Evolutionary conservation across 2,888 invertebrate genomes (phyloP).

Genomic region (Bhutanitis thaidina): DNA sequence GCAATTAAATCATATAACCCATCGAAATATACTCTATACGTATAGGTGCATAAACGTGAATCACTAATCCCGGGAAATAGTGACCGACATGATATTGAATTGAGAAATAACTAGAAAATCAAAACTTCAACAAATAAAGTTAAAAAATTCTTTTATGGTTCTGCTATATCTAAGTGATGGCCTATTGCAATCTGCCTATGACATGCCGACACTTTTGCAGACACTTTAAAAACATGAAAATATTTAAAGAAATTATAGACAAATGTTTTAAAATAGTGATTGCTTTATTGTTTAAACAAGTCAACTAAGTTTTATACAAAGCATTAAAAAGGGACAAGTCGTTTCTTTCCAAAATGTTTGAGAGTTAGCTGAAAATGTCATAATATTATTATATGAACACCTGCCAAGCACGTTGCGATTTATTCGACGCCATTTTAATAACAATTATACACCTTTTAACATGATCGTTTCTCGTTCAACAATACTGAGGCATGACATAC

Average conservation of each 20-base stretch:
- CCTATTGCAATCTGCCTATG: too few relatives aligned
- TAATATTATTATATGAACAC: constrained; percentile 28
- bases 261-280: constrained; percentile 31
- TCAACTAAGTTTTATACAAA: constrained; percentile 50
- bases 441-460: constrained; percentile 4
- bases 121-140: too few relatives aligned
- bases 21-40: too few relatives aligned
- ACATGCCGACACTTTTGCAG: too few relatives aligned
- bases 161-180: too few relatives aligned
- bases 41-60: too few relatives aligned
- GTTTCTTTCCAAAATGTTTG: constrained; percentile 28
- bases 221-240: too few relatives aligned
- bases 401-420: constrained; percentile 36
- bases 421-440: constrained; percentile 17
- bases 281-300: constrained; percentile 50
- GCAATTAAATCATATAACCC: too few relatives aligned
- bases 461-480: constrained; percentile 4
- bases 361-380: constrained; percentile 11
- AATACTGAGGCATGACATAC: constrained; percentile 13
- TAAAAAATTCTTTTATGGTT: too few relatives aligned
- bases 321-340: constrained; percentile 53
- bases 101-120: too few relatives aligned
- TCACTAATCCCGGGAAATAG: too few relatives aligned
- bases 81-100: too few relatives aligned
- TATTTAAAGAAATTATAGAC: background rate